Conservation (phyloP, 2,888 invertebrate genomes). For the Chelonus formosanus region DNA sequence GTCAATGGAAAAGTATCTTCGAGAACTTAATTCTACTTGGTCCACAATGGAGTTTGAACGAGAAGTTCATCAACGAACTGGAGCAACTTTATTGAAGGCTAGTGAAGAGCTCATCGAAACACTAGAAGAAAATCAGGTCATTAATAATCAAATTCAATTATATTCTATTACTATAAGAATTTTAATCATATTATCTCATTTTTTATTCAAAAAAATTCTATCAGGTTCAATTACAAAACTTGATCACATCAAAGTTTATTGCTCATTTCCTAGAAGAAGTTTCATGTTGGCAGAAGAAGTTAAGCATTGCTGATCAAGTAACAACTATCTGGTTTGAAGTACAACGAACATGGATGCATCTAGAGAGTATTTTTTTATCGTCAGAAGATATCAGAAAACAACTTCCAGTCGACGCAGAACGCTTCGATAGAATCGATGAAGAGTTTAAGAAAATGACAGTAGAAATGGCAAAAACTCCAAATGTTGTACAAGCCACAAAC, state of each 20-base stretch:
- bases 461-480: conserved; percentile 82
- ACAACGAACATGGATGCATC: conserved; percentile 95
- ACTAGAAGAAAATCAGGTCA: conserved; percentile 94
- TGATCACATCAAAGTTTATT: conserved; percentile 96
- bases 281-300: conserved; percentile 91
- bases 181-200: too few relatives aligned
- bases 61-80: conserved; percentile 87
- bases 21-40: conserved; percentile 92
- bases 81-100: conserved; percentile 85
- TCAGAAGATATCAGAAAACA: conserved; percentile 96
- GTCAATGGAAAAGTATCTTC: conserved; percentile 96
- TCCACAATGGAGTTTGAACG: conserved; percentile 92
- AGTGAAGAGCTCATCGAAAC: conserved; percentile 97
- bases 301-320: conserved; percentile 93
- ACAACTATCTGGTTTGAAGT: conserved; percentile 95
- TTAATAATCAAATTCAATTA: conserved; percentile 9
- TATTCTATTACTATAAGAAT: too few relatives aligned
- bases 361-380: conserved; percentile 97
- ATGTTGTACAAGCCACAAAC: conserved; percentile 92
- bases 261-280: conserved; percentile 95
- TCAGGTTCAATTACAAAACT: conserved; percentile 91
- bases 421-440: conserved; percentile 90
- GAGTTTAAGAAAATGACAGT: conserved; percentile 85
- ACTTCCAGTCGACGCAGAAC: conserved; percentile 89
- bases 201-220: background rate